A percentile compares a stretch with the other conserved stretches of the same genome.
phyloP scores from a whole-genome alignment of 2,113 vertebrate genomes.

The Desmodus rotundus region DNA sequence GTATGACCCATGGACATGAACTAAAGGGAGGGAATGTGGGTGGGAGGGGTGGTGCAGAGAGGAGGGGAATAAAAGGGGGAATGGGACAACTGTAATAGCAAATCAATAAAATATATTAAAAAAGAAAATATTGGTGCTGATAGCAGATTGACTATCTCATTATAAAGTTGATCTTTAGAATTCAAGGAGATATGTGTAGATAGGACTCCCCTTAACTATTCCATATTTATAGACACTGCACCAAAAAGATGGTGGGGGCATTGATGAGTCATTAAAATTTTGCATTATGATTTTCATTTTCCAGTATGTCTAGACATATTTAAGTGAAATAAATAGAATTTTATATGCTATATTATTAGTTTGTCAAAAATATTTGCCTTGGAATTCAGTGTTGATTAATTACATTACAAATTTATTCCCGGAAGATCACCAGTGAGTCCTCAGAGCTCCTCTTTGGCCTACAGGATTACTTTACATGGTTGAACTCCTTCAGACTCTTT shows the following conservation, averaged over 20 bases:
- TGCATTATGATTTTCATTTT: neutral
- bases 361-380: slow-evolving; percentile 41
- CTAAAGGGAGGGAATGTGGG: too few relatives aligned
- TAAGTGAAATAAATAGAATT: slow-evolving; percentile 18
- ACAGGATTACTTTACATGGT: neutral
- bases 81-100: too few relatives aligned
- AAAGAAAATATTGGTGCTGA: neutral
- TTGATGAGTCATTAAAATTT: neutral
- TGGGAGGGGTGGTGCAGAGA: too few relatives aligned
- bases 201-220: neutral
- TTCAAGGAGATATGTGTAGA: neutral
- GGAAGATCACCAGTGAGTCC: slow-evolving; percentile 4
- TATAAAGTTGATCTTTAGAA: neutral
- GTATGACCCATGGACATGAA: too few relatives aligned
- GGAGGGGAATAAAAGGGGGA: too few relatives aligned
- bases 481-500: slow-evolving; percentile 23
- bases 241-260: neutral
- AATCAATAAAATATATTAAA: too few relatives aligned
- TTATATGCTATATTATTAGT: neutral
- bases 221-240: neutral
- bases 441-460: neutral
- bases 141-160: neutral
- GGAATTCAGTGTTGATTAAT: slow-evolving; percentile 19
- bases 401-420: neutral
- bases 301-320: slow-evolving; percentile 22